Evolutionary conservation across 2,797 vertebrate genomes (phyloP), one percentile per base, ranked within the genome.

Genomic region (Myiotriccus ornatus): DNA sequence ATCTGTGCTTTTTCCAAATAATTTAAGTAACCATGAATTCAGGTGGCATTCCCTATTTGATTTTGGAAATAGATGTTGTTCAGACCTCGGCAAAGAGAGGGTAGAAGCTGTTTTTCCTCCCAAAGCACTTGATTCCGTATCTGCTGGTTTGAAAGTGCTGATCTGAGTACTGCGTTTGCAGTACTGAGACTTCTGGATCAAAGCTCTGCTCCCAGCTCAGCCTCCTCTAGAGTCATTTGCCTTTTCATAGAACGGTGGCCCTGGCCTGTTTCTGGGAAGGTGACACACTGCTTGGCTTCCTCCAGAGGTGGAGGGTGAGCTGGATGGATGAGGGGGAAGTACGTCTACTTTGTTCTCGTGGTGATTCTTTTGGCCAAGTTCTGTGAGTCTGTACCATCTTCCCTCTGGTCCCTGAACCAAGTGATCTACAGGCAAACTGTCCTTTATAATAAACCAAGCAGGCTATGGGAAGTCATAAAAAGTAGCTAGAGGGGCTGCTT

Each of bases 331-430:
- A 28, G 8, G 16, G 32, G 47, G 49, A 46, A 13, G 30, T 4
- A 4, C 1, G 1, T 19, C 12, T 41, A 0, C n/a, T n/a, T 27
- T 34, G 27, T 28, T 57, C 1, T 6, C 32, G 32, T 44, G 24
- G 10, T 23, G 16, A 6, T 56, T 30, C n/a, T 70, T 81, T 64
- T 50, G 59, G 28, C 55, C 0, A 2, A 7, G 19, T 20, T 57
- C 23, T 28, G 17, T 15, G 44, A 34, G 64, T 7, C 47, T 53
- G 22, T 35, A 8, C 10, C 44, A 25, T 16, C 30, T 53, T 89
- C 23, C 22, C 52, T 59, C 32, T 69, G 41, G 16, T 56, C 21
- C 6, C 27, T n/a, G 59, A 49, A 37, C 49, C 14, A 19, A 43
- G 39, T 10, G 13, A 52, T 14, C 62, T 34, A 6, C 39, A 20